Base-by-base conservation (phyloP, 2,113 vertebrate species). In the Tragelaphus buxtoni region DNA sequence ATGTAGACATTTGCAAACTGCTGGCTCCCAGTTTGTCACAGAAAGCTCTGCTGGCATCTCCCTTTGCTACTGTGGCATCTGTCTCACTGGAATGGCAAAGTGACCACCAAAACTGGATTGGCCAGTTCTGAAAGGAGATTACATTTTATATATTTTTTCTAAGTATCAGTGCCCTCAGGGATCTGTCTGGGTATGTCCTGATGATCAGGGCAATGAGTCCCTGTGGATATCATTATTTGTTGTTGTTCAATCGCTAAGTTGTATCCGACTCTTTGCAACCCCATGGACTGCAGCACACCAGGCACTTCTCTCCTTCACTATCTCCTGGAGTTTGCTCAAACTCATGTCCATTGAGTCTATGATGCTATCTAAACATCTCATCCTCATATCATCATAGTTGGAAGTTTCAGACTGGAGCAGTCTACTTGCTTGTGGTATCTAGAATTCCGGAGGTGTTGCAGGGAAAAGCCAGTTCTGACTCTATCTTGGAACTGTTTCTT, bases 11-110 rank as follows among this genome's bases (percentile, higher is more conserved):
- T 28, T 35, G 22, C 14, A 74, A 32, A 28, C 9, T 4, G 4
- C 61, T 28, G 72, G 42, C 42, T 51, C 13, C 32, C 12, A 22
- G 49, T 65, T 7, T 1, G 3, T 80, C 28, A 9, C 1, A 32
- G 74, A 63, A 79, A 61, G 16, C 24, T 30, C 9, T 28, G 13
- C 65, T 49, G 8, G 1, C 9, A 4, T 80, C 42, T 83, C 3
- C 14, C 7, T 22, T 12, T 81, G 22, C 14, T 39, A 3, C 35
- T 10, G 0, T 14, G 47, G 9, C 2, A 11, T 7, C 18, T 49
- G 13, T 7, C 39, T 87, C 32, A 3, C 28, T 47, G 20, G 17
- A 61, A 42, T 24, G 53, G 16, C 53, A 42, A 3, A 51, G 42
- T 32, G 14, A 53, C 13, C 8, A 1, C 20, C 26, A 42, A 56